Evolutionary conservation across 2,797 vertebrate species (phyloP), one percentile per base, ranked within the genome.

Genomic region (Acropternis orthonyx): DNA sequence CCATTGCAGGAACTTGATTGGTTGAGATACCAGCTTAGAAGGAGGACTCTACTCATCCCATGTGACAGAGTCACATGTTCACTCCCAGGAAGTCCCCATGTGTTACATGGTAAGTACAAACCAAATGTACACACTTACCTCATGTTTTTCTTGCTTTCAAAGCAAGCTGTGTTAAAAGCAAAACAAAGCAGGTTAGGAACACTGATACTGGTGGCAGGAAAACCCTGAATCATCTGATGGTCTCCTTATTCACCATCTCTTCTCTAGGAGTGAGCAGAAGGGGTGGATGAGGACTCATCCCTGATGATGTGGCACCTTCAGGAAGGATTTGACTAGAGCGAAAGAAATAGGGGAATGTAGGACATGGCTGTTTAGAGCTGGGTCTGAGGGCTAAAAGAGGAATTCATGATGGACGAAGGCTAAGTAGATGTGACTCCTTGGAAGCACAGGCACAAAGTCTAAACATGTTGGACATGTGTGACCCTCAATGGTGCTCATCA

Each of bases 181-280:
- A 54, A 89, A 12, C 5, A 52, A 30, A 23, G 17, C 3, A 7
- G 8, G 26, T 23, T 52, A 52, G 28, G 9, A 59, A 36, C 13
- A 34, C 12, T 0, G 0, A 4, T 22, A 32, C 6, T 41, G 10
- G 7, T 61, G 39, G 4, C 22, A 76, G 22, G 3, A 84, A 30
- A 19, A 52, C 6, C 7, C 5, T 39, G 44, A 65, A 39, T 54
- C 16, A 16, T 5, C 9, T 41, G 23, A 39, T 58, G 23, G 30
- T 30, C 15, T 52, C 27, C 9, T 73, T 43, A 41, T 39, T 55
- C 49, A 51, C 26, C 14, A 26, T 20, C 7, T 41, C 4, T 39
- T 88, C 55, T 61, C 26, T 39, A 49, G 15, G 36, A 77, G 2
- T 6, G 12, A 72, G n/a, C 14, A 30, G 37, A 43, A 78, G 7